A percentile compares a stretch with the other conserved stretches of the same genome.
Evolutionary conservation across 2,113 vertebrate genomes (phyloP).

Genomic region (Eudyptes chrysolophus): DNA sequence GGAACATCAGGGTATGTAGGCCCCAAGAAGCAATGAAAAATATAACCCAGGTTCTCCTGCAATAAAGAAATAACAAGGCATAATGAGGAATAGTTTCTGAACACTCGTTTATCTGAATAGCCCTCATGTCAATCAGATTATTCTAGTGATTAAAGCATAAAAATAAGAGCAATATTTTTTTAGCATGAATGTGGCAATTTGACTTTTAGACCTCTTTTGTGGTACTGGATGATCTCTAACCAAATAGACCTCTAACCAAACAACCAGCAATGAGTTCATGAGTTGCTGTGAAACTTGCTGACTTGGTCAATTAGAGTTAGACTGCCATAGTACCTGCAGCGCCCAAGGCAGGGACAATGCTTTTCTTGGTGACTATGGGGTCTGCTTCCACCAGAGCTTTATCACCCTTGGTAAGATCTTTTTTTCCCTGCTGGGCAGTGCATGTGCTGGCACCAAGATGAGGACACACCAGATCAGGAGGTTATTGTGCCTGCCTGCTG

Average conservation of each 20-base stretch:
- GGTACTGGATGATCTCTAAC: too few relatives aligned
- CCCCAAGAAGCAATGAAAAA: not conserved
- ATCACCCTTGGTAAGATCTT: not conserved
- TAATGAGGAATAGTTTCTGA: not conserved
- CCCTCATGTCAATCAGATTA: not conserved
- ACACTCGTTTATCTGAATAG: not conserved
- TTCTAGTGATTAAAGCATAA: not conserved
- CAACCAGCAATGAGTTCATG: not conserved
- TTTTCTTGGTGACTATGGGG: not conserved
- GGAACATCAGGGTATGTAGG: not conserved
- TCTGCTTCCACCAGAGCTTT: not conserved
- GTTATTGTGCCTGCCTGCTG: not conserved
- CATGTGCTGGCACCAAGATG: not conserved
- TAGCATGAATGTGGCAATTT: not conserved
- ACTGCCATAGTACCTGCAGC: not conserved
- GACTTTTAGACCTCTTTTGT: not conserved
- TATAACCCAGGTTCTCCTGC: not conserved
- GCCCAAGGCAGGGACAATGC: not conserved
- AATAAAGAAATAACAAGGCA: not conserved
- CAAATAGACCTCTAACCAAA: not conserved
- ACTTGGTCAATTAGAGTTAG: not conserved
- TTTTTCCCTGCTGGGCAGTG: not conserved
- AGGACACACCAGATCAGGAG: not conserved
- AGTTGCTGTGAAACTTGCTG: not conserved
- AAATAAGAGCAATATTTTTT: not conserved